Percentiles rank a stretch among this genome's conserved stretches.
Conservation (phyloP, 2,113 vertebrate genomes). For the Epinephelus moara region DNA sequence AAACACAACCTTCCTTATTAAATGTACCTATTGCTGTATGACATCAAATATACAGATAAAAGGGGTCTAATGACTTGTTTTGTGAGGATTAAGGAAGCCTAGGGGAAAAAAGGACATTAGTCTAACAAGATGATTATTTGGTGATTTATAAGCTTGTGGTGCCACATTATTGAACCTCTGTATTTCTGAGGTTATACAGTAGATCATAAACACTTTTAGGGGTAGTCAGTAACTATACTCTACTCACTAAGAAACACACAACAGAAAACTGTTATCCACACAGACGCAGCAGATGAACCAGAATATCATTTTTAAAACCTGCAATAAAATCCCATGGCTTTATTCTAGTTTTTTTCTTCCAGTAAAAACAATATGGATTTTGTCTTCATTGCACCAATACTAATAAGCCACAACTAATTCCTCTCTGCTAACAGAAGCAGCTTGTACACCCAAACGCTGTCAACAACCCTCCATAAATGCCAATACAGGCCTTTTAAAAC, state of each 20-base stretch:
- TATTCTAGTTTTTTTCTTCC: background rate
- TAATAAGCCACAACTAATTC: conserved; percentile 48
- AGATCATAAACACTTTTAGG: background rate
- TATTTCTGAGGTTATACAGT: background rate
- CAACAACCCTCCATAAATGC: conserved; percentile 42
- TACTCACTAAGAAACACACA: background rate
- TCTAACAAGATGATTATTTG: no score
- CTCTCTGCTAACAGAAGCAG: conserved; percentile 43
- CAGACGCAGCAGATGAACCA: background rate
- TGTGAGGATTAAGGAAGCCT: background rate
- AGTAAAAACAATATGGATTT: conserved; percentile 32
- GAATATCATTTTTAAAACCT: background rate
- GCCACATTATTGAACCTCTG: background rate
- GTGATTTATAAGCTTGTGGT: no score
- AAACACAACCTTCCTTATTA: background rate
- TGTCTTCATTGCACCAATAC: conserved; percentile 16
- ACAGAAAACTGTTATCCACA: background rate
- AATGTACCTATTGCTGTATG: background rate
- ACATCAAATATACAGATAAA: background rate
- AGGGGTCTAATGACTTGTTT: background rate
- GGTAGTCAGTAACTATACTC: background rate
- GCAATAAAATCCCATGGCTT: conserved; percentile 10
- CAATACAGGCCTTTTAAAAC: conserved; percentile 48
- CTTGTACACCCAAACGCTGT: conserved; percentile 22
- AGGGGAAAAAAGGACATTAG: no score